Base-by-base conservation (phyloP, 1,140 invertebrate genomes). In the Vollenhovia emeryi region DNA sequence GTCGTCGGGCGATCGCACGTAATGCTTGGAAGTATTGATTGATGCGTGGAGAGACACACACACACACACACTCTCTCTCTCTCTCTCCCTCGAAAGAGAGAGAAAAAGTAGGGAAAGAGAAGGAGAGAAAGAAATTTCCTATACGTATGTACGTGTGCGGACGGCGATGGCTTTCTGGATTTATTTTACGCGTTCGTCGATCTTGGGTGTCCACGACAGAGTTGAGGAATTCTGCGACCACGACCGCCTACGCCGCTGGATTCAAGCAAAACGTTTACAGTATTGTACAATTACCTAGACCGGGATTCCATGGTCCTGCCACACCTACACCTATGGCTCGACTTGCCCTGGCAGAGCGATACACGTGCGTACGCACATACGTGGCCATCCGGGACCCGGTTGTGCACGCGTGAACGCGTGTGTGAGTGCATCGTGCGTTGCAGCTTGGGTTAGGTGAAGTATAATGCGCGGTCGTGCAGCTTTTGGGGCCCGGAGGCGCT, bases 391-490 rank as follows among this genome's bases (percentile, higher is more conserved):
- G 18, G 48, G 57, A 21, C 15, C 1, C 57, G 7, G 13, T 40
- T n/a, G 33, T 85, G 21, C n/a, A 59, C 60, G 18, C 36, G 57
- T 15, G 18, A 4, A 15, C 36, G 24, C 6, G 24, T 68, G 59
- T 15, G 24, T 74, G 24, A 48, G 40, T 57, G 64, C 79, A 74
- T 50, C 50, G 52, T 36, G 60, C 57, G 85, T 57, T 71, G 83
- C 75, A 62, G 84, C 78, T 82, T 57, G 87, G 86, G 82, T 90
- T 88, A 86, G 83, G 84, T 90, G 91, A 91, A 92, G 90, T 91
- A 93, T 91, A 94, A 93, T 92, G 92, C 91, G 90, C 91, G 91
- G 86, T 94, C 92, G 93, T 92, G 92, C 89, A 87, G 90, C 89
- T 93, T 93, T 93, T 52, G 91, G 88, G 89, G 86, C 92, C 93